Conservation (phyloP, 2,113 vertebrate species). For the Nibea coibor region DNA sequence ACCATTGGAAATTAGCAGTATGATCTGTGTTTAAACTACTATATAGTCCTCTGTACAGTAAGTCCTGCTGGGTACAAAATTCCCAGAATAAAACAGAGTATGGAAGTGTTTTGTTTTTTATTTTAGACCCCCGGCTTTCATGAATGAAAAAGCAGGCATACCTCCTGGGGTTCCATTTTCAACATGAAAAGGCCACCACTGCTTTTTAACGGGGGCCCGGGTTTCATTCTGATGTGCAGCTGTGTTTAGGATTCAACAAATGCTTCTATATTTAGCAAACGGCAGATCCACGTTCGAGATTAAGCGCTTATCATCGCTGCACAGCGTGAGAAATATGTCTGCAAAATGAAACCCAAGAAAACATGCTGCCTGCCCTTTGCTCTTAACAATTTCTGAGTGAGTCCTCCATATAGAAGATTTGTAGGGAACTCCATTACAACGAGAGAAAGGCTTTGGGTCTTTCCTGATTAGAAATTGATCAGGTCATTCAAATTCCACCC, state of each 20-base stretch:
- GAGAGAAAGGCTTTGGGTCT: constrained; percentile 52
- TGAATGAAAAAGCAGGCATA: constrained; percentile 37
- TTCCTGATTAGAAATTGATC: constrained; percentile 78
- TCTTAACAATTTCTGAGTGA: constrained; percentile 41
- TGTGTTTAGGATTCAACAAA: constrained; percentile 42
- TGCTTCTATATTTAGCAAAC: constrained; percentile 57
- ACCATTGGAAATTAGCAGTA: not conserved
- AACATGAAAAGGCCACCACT: constrained; percentile 65
- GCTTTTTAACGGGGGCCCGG: constrained; percentile 48
- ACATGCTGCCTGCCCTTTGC: constrained; percentile 41
- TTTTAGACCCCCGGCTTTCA: constrained; percentile 21
- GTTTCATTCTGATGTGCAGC: constrained; percentile 42
- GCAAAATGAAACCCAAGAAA: constrained; percentile 23
- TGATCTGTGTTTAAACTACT: not conserved
- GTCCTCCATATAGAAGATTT: constrained; percentile 42
- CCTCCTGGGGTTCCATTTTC: constrained; percentile 55
- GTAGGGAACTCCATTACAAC: constrained; percentile 50
- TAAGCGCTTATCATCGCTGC: constrained; percentile 24
- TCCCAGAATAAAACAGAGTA: constrained; percentile 32
- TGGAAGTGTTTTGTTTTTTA: not conserved
- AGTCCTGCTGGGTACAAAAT: constrained; percentile 18
- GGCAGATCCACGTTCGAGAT: constrained; percentile 48
- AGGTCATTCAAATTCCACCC: constrained; percentile 70
- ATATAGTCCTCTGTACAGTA: not conserved
- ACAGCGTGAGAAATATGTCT: constrained; percentile 28